A percentile compares a stretch with the other conserved stretches of the same genome.
These are phyloP conservation scores for Osmoderma eremita DNA, from an alignment of 2,888 invertebrate genomes.

Conservation along the genomic window DNA sequence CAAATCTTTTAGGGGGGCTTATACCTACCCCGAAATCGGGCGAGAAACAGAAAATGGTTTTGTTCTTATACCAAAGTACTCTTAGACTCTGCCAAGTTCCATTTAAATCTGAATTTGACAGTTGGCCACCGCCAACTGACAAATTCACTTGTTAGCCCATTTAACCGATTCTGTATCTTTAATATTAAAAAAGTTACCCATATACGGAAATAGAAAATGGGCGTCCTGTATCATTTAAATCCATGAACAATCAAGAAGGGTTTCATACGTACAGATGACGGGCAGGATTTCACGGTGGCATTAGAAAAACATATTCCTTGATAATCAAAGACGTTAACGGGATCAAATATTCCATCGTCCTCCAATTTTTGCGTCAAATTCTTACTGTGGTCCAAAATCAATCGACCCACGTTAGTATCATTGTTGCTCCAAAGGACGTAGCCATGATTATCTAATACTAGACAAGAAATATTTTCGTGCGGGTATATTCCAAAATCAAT, in stretches of 20 bases:
- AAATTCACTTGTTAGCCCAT: no score
- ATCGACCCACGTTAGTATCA: conserved; percentile 59
- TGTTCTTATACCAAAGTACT: no score
- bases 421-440: conserved; percentile 85
- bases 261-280: conserved; percentile 57
- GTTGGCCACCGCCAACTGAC: no score
- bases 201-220: background rate
- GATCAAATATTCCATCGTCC: conserved; percentile 74
- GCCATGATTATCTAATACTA: conserved; percentile 88
- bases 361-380: conserved; percentile 39
- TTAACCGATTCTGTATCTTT: no score
- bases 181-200: no score
- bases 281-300: conserved; percentile 57
- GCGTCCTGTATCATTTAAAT: no score
- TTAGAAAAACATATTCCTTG: conserved; percentile 87
- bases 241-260: no score
- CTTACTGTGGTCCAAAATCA: conserved; percentile 31
- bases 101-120: no score
- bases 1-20: no score
- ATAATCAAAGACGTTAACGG: conserved; percentile 83
- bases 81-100: no score
- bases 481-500: conserved; percentile 9
- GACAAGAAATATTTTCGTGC: conserved; percentile 67
- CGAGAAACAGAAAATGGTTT: background rate
- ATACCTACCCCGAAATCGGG: background rate